Evolutionary conservation across 2,797 vertebrate species (phyloP), one percentile per base, ranked within the genome.

Genomic region (Myotis myotis): DNA sequence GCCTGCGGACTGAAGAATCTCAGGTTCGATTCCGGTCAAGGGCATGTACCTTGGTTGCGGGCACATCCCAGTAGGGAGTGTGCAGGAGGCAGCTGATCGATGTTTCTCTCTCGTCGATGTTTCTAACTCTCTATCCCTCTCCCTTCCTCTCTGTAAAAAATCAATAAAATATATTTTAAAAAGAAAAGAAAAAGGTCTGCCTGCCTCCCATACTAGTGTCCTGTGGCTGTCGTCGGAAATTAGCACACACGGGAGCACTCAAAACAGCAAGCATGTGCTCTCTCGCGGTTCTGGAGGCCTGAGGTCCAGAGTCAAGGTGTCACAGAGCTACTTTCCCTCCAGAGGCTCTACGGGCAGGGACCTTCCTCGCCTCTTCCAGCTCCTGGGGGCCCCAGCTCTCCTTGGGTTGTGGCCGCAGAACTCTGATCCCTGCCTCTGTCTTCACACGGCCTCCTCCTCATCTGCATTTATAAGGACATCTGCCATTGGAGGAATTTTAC

Each of bases 211-310:
- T 0, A 0, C 25, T 5, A 2, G 23, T 0, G 22, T 51, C 33
- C 64, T 16, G 22, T 3, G 81, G 33, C 71, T 60, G 30, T 5
- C 38, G 2, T 11, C 7, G 33, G 41, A 23, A 12, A 64, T 5
- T 0, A 11, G 5, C 13, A 8, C 53, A 5, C 1, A 0, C 28
- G 4, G 17, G 0, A 12, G 38, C 0, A 1, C 22, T 36, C 1
- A 13, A 10, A 41, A 41, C 9, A 10, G 8, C 4, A 51, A 22
- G 25, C 10, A 0, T 0, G 2, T 3, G 0, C 30, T 30, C 23
- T 8, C 38, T 33, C 22, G 0, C 0, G 8, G 1, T n/a, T 47
- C 64, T 1, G 1, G 64, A n/a, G 19, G 62, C 57, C 19, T 0
- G 6, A 74, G 19, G 15, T 3, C 4, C 1, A 22, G 12, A 55